Base-by-base conservation (phyloP, 2,888 invertebrate genomes). In the Thymelicus acteon region DNA sequence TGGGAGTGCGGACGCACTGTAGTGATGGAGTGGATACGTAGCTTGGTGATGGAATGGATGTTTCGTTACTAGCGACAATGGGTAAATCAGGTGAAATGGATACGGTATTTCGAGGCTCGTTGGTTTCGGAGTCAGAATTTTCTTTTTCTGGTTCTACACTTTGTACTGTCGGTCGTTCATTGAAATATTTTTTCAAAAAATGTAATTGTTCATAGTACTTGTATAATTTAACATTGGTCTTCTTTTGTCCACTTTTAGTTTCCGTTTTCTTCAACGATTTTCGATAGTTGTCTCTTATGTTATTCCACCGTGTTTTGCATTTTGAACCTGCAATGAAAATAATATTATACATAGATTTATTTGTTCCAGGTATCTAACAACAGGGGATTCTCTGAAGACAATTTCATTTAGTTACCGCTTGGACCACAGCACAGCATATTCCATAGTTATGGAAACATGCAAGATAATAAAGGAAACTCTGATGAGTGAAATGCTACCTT, bases 401-500 rank as follows among this genome's bases (percentile, higher is more conserved):
- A 77, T 80, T 67, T 74, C 77, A 58, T 76, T 77, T 69, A 78
- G 74, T 73, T 80, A 78, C 72, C 75, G 79, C 39, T 54, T 79
- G 72, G 78, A 78, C 67, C 70, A 71, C 63, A 71, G 39, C 39
- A 40, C 39, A 40, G 39, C 39, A 40, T 40, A 40, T 40, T 40
- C 39, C 39, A 40, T 40, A 40, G 39, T 40, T 40, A 40, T 40
- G 39, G 7, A 40, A 40, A 2, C 39, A 7, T 40, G 39, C 7
- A 40, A 40, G 39, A 40, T 40, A 40, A 40, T 40, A 40, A 40
- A 6, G 39, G 66, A 39, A 79, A 77, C 71, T 76, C 73, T 72
- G 47, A 71, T 68, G 12, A 49, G 72, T 44, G 79, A 79, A 72
- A 71, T 67, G 60, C 67, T 73, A 62, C 75, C 75, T 24, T 24